A percentile compares a stretch with the other conserved stretches of the same genome.
Evolutionary conservation across 2,797 vertebrate genomes (phyloP).

Genomic region (Gallinago nigripennis): DNA sequence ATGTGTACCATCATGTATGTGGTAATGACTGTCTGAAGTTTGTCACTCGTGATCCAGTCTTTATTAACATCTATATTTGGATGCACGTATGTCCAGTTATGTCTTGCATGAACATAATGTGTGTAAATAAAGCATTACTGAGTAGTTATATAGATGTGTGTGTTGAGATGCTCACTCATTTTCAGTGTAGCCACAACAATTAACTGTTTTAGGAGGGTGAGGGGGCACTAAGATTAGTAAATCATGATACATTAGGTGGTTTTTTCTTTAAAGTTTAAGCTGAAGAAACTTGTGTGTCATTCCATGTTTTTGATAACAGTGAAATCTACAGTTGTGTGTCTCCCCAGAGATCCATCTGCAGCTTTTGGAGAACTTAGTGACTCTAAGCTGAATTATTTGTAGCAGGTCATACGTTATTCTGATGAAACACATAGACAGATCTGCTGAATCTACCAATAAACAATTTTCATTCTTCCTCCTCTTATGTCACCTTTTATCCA

Average conservation of each 20-base stretch:
- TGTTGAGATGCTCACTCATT: not conserved
- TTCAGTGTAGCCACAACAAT: not conserved
- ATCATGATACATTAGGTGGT: not conserved
- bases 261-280: not conserved
- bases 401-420: not conserved
- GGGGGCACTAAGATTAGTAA: not conserved
- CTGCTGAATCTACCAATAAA: not conserved
- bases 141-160: too few species aligned
- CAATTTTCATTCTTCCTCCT: not conserved
- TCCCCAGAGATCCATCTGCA: not conserved
- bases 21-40: not conserved
- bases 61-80: not conserved
- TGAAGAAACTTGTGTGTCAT: not conserved
- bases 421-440: not conserved
- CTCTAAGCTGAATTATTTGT: not conserved
- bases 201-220: not conserved
- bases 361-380: not conserved
- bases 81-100: not conserved
- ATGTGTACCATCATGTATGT: not conserved
- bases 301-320: not conserved
- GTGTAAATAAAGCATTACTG: not conserved
- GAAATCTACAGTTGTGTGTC: not conserved
- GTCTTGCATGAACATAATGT: not conserved
- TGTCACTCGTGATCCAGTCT: not conserved
- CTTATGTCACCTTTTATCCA: not conserved